Evolutionary conservation across 2,113 vertebrate species (phyloP).

Genomic region (Malurus elegans): DNA sequence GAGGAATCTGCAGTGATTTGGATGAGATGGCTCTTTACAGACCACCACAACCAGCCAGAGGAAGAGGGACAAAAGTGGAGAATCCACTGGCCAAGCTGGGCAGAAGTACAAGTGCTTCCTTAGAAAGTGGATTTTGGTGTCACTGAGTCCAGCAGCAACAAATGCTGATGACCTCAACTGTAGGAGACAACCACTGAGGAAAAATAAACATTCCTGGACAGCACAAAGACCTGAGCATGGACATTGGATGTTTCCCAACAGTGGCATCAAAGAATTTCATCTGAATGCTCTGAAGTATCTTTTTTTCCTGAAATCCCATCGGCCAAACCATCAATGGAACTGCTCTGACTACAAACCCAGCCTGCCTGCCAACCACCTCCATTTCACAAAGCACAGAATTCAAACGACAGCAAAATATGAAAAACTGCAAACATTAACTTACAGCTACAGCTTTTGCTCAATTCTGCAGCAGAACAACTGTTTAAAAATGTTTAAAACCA

Average conservation of each 20-base stretch:
- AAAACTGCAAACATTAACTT: background rate
- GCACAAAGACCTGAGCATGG: background rate
- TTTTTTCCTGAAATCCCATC: background rate
- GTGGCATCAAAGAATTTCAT: background rate
- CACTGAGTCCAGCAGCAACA: background rate
- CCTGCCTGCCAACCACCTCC: background rate
- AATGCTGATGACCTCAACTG: background rate
- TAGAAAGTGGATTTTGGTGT: background rate
- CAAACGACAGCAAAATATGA: background rate
- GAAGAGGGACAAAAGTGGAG: background rate
- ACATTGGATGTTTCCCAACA: background rate
- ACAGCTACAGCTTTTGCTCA: background rate
- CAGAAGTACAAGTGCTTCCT: background rate
- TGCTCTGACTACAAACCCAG: background rate
- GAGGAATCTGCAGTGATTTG: background rate
- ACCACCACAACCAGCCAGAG: background rate
- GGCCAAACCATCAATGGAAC: background rate
- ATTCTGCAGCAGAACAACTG: background rate
- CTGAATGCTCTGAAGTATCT: background rate
- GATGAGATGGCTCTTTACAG: background rate
- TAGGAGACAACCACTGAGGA: rapidly evolving
- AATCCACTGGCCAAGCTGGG: background rate
- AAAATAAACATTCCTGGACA: background rate
- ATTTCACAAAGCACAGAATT: background rate
- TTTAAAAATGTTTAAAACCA: background rate